Evolutionary conservation across 2,113 vertebrate genomes (phyloP).

Genomic region (Struthio camelus): DNA sequence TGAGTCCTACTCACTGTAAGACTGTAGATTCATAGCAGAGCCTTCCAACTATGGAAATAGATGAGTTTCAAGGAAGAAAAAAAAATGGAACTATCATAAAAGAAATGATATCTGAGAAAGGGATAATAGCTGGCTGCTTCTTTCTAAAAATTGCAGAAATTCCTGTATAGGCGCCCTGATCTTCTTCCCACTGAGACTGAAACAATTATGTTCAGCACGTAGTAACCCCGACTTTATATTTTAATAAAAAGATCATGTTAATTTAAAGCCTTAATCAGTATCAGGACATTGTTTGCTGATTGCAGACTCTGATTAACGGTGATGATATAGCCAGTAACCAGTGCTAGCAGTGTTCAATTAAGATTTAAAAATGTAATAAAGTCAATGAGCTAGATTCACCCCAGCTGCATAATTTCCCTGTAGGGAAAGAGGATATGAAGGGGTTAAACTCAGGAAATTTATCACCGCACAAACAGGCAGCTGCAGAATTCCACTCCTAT

Average conservation of each 20-base stretch:
- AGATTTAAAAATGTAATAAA: not conserved
- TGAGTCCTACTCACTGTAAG: not conserved
- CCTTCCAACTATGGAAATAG: not conserved
- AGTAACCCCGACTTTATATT: not conserved
- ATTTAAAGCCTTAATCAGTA: slow-evolving; percentile 11
- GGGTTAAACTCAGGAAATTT: slow-evolving; percentile 34
- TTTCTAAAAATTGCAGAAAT: not conserved
- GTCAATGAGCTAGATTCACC: not conserved
- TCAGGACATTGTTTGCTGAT: not conserved
- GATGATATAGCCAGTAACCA: not conserved
- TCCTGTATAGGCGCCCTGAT: not conserved
- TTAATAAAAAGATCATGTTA: not conserved
- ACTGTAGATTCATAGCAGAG: not conserved
- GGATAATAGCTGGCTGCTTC: not conserved
- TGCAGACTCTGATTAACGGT: not conserved
- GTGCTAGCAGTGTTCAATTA: not conserved
- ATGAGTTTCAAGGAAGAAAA: not conserved
- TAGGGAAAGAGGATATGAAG: slow-evolving; percentile 27
- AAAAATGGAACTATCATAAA: not conserved
- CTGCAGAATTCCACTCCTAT: not conserved
- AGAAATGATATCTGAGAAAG: not conserved
- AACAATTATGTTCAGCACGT: not conserved
- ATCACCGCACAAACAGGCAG: slow-evolving; percentile 11
- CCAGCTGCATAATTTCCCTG: not conserved
- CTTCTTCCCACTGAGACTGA: not conserved